Percentiles rank a stretch among this genome's conserved stretches.
Conservation (phyloP, 2,888 invertebrate species). For the Cosmopolites sordidus region DNA sequence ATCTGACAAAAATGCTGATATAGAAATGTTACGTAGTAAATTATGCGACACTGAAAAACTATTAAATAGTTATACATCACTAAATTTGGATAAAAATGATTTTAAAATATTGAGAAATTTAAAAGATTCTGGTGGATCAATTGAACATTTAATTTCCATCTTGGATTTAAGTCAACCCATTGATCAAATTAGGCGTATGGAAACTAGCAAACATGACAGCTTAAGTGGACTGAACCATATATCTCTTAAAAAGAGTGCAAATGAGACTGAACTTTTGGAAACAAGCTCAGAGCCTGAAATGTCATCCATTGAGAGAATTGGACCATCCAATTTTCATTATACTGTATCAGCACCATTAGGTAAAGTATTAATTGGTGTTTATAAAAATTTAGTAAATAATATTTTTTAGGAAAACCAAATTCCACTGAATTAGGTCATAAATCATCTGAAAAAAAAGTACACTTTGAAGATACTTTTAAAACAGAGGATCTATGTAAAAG, state of each 20-base stretch:
- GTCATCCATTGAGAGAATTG: slow-evolving; percentile 40
- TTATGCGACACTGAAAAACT: slow-evolving; percentile 54
- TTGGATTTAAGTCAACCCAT: slow-evolving; percentile 65
- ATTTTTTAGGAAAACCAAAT: slow-evolving; percentile 36
- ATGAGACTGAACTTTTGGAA: slow-evolving; percentile 24
- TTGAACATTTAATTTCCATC: slow-evolving; percentile 69
- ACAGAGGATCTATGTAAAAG: slow-evolving; percentile 39
- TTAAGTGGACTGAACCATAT: slow-evolving; percentile 16
- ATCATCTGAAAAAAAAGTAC: slow-evolving; percentile 41
- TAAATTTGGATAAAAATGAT: slow-evolving; percentile 58
- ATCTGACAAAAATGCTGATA: slow-evolving; percentile 67
- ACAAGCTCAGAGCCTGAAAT: slow-evolving; percentile 36
- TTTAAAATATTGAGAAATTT: slow-evolving; percentile 48
- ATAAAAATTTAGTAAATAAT: background rate
- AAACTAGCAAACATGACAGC: slow-evolving; percentile 26
- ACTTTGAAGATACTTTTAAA: slow-evolving; percentile 53
- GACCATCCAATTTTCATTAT: slow-evolving; percentile 50
- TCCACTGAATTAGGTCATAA: slow-evolving; percentile 40
- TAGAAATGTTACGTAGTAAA: slow-evolving; percentile 57
- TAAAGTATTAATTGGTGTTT: background rate
- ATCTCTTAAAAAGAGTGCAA: slow-evolving; percentile 17
- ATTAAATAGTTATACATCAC: slow-evolving; percentile 53
- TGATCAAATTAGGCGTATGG: slow-evolving; percentile 48
- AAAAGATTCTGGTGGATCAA: slow-evolving; percentile 64
- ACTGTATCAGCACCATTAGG: slow-evolving; percentile 37